Base-by-base conservation (phyloP, 2,888 invertebrate genomes). In the Uropetala carovei region DNA sequence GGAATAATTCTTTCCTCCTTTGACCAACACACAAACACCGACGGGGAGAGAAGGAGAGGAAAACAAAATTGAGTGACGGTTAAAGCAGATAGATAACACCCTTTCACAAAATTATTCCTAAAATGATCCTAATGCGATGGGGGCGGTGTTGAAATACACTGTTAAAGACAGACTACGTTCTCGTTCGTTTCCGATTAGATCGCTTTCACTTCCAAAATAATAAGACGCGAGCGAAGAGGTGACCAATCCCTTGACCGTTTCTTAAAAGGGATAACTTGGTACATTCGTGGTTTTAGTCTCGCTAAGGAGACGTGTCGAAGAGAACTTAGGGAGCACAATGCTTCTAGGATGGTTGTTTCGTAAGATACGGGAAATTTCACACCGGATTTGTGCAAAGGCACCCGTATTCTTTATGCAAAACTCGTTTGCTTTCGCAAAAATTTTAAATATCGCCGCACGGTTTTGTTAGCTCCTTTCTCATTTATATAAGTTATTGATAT, bases 1-100 rank as follows among this genome's bases (percentile, higher is more conserved):
- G 4, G 18, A 68, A 68, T 68, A 68, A 68, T 68, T 68, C 68
- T 68, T 68, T 43, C 43, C 43, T 43, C 43, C 43, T 43, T 68
- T 68, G 68, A 68, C 68, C 68, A n/a, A 68, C 18, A n/a, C 68
- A 68, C 68, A n/a, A n/a, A n/a, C 64, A 18, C 68, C 68, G 68
- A 1, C 9, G 18, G n/a, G 9, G 75, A 75, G 43, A 43, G 43
- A 7, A 18, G 68, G n/a, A 13, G 75, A 75, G 75, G 75, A 27
- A 22, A 75, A 75, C 22, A 4, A 27, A 75, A 75, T 18, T 27
- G 22, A 27, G 11, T 27, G 27, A 11, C 27, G 68, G 68, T 68
- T 68, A 68, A n/a, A 68, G 68, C 22, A 16, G 68, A 22, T 18
- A 68, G 68, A 68, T 68, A 75, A 27, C 22, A 27, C 22, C 75